A percentile compares a stretch with the other conserved stretches of the same genome.
These are phyloP conservation scores for Erythrolamprus reginae DNA, from an alignment of 2,113 vertebrate genomes.

Conservation along the genomic window DNA sequence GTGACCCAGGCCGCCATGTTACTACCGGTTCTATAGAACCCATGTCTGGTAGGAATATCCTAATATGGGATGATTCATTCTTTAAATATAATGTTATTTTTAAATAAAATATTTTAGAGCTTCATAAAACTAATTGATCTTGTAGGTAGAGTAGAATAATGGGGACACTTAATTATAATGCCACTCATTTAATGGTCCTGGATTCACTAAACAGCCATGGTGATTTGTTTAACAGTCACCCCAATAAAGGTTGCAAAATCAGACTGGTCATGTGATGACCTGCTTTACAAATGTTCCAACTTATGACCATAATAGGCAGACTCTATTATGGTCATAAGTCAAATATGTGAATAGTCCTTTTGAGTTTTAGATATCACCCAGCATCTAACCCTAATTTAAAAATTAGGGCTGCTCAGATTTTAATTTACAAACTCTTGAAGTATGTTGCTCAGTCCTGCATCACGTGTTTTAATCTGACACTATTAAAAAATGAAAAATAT, in stretches of 20 bases:
- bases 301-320: too few relatives aligned
- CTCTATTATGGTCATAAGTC: neutral
- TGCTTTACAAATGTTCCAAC: neutral
- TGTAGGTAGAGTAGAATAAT: neutral
- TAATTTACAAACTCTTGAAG: neutral
- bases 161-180: neutral
- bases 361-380: neutral
- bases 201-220: neutral
- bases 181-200: neutral
- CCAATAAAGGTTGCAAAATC: neutral
- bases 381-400: neutral
- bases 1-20: too few relatives aligned
- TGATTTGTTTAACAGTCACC: neutral
- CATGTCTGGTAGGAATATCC: neutral
- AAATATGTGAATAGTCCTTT: neutral
- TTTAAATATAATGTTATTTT: neutral
- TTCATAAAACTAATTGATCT: neutral
- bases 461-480: neutral
- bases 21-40: too few relatives aligned
- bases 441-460: neutral
- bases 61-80: too few relatives aligned
- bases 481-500: neutral
- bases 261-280: neutral
- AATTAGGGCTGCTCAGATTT: neutral
- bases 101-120: neutral